Percentiles rank a stretch among this genome's conserved stretches.
Evolutionary conservation across 2,113 vertebrate genomes (phyloP).

Genomic region (Aramus guarauna): DNA sequence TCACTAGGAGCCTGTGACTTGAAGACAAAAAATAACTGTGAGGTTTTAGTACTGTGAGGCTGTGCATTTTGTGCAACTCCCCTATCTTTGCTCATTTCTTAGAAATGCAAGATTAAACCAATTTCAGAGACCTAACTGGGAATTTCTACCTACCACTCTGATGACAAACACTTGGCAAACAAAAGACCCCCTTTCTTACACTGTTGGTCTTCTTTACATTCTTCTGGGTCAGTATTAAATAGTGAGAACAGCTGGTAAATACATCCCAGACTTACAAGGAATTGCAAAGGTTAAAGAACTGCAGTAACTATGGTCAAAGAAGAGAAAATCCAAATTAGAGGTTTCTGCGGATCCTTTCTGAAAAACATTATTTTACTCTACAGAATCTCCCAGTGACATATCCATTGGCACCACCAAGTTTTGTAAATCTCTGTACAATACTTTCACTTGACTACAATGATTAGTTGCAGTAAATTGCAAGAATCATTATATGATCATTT

Average conservation of each 20-base stretch:
- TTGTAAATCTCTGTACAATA: neutral
- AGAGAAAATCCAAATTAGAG: neutral
- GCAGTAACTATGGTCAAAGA: neutral
- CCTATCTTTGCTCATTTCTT: neutral
- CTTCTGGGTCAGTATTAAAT: neutral
- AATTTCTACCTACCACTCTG: neutral
- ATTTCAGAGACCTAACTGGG: neutral
- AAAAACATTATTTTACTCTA: neutral
- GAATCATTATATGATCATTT: neutral
- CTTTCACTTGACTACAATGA: neutral
- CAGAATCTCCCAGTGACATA: neutral
- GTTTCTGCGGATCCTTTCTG: neutral
- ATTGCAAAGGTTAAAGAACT: neutral
- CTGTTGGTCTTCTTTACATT: neutral
- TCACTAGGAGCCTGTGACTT: neutral
- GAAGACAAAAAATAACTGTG: neutral
- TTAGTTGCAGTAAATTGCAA: constrained; percentile 10
- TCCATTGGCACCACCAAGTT: neutral
- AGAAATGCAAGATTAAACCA: neutral
- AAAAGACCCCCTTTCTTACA: neutral
- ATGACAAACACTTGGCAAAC: neutral
- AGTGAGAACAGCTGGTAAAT: neutral
- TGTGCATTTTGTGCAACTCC: neutral
- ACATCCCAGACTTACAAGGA: neutral
- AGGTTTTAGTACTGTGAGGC: neutral